Percentiles rank a stretch among this genome's conserved stretches.
Evolutionary conservation across 92 coral and sea anemone species (phyloP).

Genomic region (Bergia puertoricense): DNA sequence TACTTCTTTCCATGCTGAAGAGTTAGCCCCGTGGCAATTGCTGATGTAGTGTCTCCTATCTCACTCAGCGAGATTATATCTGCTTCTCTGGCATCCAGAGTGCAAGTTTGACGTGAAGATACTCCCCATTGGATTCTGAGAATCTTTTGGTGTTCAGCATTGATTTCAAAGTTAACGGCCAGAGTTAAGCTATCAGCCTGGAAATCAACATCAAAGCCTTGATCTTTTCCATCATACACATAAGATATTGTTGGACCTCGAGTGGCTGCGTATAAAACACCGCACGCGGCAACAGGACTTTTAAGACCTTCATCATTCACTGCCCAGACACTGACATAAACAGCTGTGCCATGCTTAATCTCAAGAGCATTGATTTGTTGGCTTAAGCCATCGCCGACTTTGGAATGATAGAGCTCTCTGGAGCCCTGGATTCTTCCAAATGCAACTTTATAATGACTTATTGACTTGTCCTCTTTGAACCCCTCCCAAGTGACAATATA

Average conservation of each 20-base stretch:
- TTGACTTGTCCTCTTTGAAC: slow-evolving; percentile 79
- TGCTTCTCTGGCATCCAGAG: slow-evolving; percentile 72
- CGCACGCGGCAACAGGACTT: slow-evolving; percentile 79
- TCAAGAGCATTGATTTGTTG: slow-evolving; percentile 63
- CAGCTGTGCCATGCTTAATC: slow-evolving; percentile 79
- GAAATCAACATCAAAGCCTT: slow-evolving; percentile 65
- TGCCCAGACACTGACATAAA: slow-evolving; percentile 76
- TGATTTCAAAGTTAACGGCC: slow-evolving; percentile 80
- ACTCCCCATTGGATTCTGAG: slow-evolving; percentile 85
- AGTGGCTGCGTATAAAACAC: slow-evolving; percentile 69
- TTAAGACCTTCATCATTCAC: slow-evolving; percentile 81
- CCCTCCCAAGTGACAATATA: slow-evolving; percentile 95
- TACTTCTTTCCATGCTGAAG: slow-evolving; percentile 74
- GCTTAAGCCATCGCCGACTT: slow-evolving; percentile 71
- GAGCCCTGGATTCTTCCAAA: slow-evolving; percentile 87
- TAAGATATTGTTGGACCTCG: slow-evolving; percentile 74
- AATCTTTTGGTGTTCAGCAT: slow-evolving; percentile 51
- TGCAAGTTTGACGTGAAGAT: slow-evolving; percentile 66
- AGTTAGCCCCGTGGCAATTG: slow-evolving; percentile 75
- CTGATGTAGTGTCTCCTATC: slow-evolving; percentile 79
- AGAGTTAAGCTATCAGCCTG: slow-evolving; percentile 70
- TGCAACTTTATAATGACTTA: slow-evolving; percentile 72
- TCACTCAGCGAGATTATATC: slow-evolving; percentile 72
- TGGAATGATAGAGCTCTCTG: slow-evolving; percentile 79
- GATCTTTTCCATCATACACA: slow-evolving; percentile 77